Conservation (phyloP, 2,113 vertebrate species). For the Lophotis ruficrista region DNA sequence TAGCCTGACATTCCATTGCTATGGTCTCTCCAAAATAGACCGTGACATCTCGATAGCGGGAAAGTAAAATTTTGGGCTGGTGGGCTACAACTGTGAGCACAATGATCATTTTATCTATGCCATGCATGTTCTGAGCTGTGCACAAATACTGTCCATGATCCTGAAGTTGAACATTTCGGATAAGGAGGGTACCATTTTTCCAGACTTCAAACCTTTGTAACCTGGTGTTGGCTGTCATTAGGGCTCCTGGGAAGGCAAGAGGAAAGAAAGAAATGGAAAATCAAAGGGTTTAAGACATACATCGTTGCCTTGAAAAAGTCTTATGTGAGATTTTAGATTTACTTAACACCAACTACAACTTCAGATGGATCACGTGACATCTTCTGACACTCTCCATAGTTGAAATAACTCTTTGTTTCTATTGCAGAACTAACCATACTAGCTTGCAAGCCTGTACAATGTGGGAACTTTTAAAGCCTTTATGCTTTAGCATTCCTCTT, state of each 20-base stretch:
- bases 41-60: conserved; percentile 79
- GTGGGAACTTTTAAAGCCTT: background rate
- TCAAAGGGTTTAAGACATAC: background rate
- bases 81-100: conserved; percentile 77
- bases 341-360: background rate
- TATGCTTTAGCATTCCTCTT: background rate
- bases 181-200: conserved; percentile 84
- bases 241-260: conserved; percentile 71
- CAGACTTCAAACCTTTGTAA: conserved; percentile 85
- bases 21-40: conserved; percentile 80
- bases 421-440: background rate
- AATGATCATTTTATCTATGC: conserved; percentile 74
- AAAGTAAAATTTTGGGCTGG: conserved; percentile 77
- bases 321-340: background rate
- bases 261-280: background rate
- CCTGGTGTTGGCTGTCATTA: conserved; percentile 79
- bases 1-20: conserved; percentile 82
- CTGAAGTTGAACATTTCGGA: conserved; percentile 77
- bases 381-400: background rate
- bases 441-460: background rate
- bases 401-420: background rate
- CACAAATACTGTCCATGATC: conserved; percentile 89
- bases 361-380: background rate
- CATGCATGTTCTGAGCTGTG: conserved; percentile 82
- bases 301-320: background rate